These are phyloP conservation scores for Phaethornis superciliosus DNA, from an alignment of 2,113 vertebrate genomes.

Conservation along the genomic window DNA sequence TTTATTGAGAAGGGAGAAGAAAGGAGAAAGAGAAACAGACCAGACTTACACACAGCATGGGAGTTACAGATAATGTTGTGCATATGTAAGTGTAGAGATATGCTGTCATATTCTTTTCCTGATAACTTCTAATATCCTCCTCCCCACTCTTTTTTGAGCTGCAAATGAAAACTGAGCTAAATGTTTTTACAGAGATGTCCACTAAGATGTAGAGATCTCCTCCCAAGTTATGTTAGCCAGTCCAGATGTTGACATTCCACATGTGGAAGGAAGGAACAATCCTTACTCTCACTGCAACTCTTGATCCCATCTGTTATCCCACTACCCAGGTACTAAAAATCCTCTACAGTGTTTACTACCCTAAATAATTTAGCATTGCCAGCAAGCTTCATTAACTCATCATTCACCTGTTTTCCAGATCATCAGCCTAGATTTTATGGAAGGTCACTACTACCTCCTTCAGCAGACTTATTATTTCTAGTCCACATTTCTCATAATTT, in stretches of 20 bases:
- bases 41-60: not conserved
- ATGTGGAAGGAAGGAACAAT: not conserved
- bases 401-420: not conserved
- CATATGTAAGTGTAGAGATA: fast-evolving
- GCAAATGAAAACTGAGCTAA: not conserved
- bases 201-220: not conserved
- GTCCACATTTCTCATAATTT: not conserved
- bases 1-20: not conserved
- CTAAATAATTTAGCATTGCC: not conserved
- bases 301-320: not conserved
- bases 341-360: not conserved
- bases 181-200: not conserved
- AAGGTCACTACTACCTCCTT: not conserved
- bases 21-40: not conserved
- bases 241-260: not conserved
- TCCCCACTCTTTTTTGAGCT: not conserved
- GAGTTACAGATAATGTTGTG: not conserved
- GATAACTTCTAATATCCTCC: not conserved
- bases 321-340: not conserved
- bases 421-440: not conserved
- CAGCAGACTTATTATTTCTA: not conserved
- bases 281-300: not conserved
- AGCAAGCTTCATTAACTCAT: not conserved
- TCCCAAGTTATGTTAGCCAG: not conserved
- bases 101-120: not conserved